A percentile compares a stretch with the other conserved stretches of the same genome.
Conservation (phyloP, 1,140 invertebrate species). For the Micrasema longulum region DNA sequence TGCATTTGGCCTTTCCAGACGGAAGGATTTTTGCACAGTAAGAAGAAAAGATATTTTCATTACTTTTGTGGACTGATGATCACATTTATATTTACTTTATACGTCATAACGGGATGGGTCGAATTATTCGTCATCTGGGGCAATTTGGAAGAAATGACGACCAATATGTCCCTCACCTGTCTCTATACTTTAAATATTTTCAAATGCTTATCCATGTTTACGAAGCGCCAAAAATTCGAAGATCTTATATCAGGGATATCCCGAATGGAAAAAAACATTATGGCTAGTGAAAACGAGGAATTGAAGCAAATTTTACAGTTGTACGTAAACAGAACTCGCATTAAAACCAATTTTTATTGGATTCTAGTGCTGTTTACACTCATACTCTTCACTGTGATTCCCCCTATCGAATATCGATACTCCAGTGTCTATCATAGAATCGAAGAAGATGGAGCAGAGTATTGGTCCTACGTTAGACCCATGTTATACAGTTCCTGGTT, state of each 20-base stretch:
- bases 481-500: constrained; percentile 56
- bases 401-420: constrained; percentile 48
- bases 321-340: constrained; percentile 42
- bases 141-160: constrained; percentile 53
- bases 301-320: constrained; percentile 31
- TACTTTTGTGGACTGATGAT: constrained; percentile 33
- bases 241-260: constrained; percentile 40
- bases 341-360: constrained; percentile 48
- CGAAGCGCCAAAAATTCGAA: constrained; percentile 41
- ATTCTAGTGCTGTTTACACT: constrained; percentile 44
- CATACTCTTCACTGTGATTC: constrained; percentile 47
- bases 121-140: constrained; percentile 51
- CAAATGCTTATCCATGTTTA: constrained; percentile 48
- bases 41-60: constrained; percentile 33
- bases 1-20: constrained; percentile 51
- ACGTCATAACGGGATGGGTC: constrained; percentile 50
- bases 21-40: constrained; percentile 43
- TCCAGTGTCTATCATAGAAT: constrained; percentile 44
- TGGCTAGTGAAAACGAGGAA: constrained; percentile 32
- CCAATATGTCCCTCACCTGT: constrained; percentile 51
- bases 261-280: constrained; percentile 45
- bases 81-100: constrained; percentile 45
- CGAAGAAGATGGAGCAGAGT: constrained; percentile 50
- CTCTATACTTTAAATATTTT: constrained; percentile 48
- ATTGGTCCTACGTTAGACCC: constrained; percentile 44